These are phyloP conservation scores for Pharmacophagus antenor DNA, from an alignment of 2,888 invertebrate genomes.

Conservation along the genomic window DNA sequence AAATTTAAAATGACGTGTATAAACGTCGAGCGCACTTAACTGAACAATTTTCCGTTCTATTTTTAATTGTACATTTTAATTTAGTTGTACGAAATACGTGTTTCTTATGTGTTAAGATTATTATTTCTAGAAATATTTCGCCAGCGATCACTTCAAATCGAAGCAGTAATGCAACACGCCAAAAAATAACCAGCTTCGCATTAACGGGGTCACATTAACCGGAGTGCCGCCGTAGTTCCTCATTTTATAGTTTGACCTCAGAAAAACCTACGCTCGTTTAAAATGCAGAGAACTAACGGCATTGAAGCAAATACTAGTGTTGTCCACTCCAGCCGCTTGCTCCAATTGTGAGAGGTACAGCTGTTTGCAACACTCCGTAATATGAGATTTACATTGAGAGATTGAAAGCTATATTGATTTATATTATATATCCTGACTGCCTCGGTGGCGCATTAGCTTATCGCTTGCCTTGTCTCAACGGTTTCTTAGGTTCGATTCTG, in stretches of 20 bases:
- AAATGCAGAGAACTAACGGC: conserved; percentile 24
- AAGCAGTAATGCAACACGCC: neutral
- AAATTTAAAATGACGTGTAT: too few relatives aligned
- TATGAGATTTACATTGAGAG: too few relatives aligned
- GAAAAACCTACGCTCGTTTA: conserved; percentile 25
- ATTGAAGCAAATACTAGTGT: conserved; percentile 25
- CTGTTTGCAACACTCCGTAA: neutral
- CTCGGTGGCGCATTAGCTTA: too few relatives aligned
- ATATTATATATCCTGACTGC: too few relatives aligned
- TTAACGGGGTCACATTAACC: conserved; percentile 24
- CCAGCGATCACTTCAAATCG: neutral
- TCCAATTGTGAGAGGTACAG: neutral
- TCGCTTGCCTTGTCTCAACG: too few relatives aligned
- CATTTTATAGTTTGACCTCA: conserved; percentile 29
- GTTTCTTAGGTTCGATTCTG: too few relatives aligned
- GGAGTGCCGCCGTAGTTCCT: conserved; percentile 26
- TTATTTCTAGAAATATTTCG: neutral
- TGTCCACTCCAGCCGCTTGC: neutral
- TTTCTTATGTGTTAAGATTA: too few relatives aligned
- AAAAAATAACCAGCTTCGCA: conserved; percentile 1
- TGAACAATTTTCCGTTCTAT: too few relatives aligned
- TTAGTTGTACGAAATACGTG: too few relatives aligned
- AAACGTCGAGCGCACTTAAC: too few relatives aligned
- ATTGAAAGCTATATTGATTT: too few relatives aligned
- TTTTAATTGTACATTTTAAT: too few relatives aligned